Percentiles rank a stretch among this genome's conserved stretches.
These are phyloP conservation scores for Xestia xanthographa DNA, from an alignment of 2,888 invertebrate species.

Conservation along the genomic window DNA sequence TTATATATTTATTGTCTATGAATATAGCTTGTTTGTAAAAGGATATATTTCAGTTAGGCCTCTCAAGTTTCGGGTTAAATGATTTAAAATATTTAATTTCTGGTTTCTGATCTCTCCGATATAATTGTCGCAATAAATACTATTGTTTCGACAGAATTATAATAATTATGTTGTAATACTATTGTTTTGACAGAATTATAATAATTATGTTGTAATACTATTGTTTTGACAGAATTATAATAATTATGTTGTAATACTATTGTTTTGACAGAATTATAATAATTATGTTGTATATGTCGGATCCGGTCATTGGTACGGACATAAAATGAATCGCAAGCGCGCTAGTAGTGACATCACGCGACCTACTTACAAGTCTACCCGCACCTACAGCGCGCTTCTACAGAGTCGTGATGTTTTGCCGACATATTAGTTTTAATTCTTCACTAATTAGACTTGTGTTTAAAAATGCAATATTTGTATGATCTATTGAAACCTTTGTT, in stretches of 20 bases:
- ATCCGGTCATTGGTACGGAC: too few relatives aligned
- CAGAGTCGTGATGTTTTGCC: too few relatives aligned
- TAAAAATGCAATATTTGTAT: not conserved
- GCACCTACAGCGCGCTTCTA: too few relatives aligned
- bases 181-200: too few relatives aligned
- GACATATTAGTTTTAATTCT: not conserved
- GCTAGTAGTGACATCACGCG: too few relatives aligned
- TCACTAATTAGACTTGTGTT: not conserved
- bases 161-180: too few relatives aligned
- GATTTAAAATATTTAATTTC: not conserved
- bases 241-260: too few relatives aligned
- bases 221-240: too few relatives aligned
- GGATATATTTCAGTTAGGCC: slow-evolving; percentile 14
- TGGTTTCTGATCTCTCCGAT: not conserved
- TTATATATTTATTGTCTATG: slow-evolving; percentile 45
- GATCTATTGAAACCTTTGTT: not conserved
- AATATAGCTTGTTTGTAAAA: slow-evolving; percentile 13
- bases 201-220: too few relatives aligned
- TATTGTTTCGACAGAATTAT: not conserved
- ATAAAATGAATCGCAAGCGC: too few relatives aligned
- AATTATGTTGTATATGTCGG: not conserved
- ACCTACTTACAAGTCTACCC: too few relatives aligned
- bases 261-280: too few relatives aligned
- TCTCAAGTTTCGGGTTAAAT: not conserved
- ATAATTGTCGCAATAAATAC: not conserved